Base-by-base conservation (phyloP, 2,113 vertebrate genomes). In the Meriones unguiculatus region DNA sequence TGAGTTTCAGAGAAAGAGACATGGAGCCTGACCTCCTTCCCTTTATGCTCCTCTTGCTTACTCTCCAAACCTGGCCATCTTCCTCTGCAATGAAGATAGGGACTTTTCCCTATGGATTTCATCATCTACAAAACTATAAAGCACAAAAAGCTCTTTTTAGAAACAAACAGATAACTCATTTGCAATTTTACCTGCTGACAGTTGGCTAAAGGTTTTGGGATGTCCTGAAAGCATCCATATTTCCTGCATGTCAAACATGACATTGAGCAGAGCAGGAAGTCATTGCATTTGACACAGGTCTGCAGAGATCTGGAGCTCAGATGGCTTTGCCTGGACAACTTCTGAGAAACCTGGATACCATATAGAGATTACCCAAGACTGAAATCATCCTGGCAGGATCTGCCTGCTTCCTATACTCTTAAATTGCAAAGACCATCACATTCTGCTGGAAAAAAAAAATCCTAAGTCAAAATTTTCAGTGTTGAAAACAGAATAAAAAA, bases 131-230 rank as follows among this genome's bases (percentile, higher is more conserved):
- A 84, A 91, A 70, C 22, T 22, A 32, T 18, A 90, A 82, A 35
- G 11, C 38, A 64, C 22, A 2, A 20, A 64, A 70, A 11, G n/a
- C 8, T 62, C 80, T n/a, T 78, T 92, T 38, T 11, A 95, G 57
- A 91, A 94, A 88, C 3, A 59, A 50, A 32, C 65, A 70, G 81
- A 67, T 87, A 85, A 46, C 76, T 72, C n/a, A 22, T 14, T 46
- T 96, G 46, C 30, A 93, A 8, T 67, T 95, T 64, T 46, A 84
- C 90, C 86, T 85, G 62, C 13, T 97, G 95, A 92, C 78, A 94
- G 87, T 24, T 91, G 9, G 18, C 80, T 85, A 72, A 96, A 80
- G 35, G 32, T 62, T 95, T 89, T 87, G 14, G 25, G 72, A 67
- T 73, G 22, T 30, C 57, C 10, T 54, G 87, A 95, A 87, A 91